Percentiles rank a stretch among this genome's conserved stretches.
Evolutionary conservation across 2,113 vertebrate species (phyloP).

Genomic region (Euleptes europaea): DNA sequence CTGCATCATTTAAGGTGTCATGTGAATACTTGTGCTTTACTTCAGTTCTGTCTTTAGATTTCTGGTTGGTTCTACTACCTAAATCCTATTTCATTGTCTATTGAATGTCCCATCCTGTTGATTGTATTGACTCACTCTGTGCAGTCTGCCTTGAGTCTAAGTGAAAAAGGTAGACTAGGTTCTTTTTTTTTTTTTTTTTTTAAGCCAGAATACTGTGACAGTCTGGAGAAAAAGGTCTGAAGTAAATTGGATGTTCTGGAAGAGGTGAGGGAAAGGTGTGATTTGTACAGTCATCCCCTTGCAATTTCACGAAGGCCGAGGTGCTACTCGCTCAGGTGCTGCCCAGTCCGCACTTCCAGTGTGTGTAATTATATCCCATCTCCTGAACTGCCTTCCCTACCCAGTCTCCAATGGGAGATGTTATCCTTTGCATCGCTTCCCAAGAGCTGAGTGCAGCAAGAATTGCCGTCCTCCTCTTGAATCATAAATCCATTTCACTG

Average conservation of each 20-base stretch:
- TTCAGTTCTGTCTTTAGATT: too few relatives aligned
- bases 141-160: background rate
- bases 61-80: too few relatives aligned
- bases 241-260: conserved; percentile 5
- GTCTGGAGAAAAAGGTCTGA: background rate
- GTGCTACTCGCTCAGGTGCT: background rate
- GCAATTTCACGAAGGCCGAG: conserved; percentile 8
- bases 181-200: background rate
- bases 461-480: conserved; percentile 19
- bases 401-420: background rate
- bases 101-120: too few relatives aligned
- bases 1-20: too few relatives aligned
- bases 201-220: background rate
- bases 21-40: too few relatives aligned
- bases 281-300: background rate
- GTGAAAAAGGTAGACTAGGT: too few relatives aligned
- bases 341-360: conserved; percentile 10
- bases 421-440: background rate
- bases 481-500: conserved; percentile 39
- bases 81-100: too few relatives aligned
- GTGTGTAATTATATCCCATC: conserved; percentile 19
- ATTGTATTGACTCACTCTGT: too few relatives aligned
- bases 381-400: accelerated
- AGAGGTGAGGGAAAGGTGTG: background rate
- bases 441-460: accelerated